Conservation (phyloP, 1,140 invertebrate species). For the Lineus longissimus region DNA sequence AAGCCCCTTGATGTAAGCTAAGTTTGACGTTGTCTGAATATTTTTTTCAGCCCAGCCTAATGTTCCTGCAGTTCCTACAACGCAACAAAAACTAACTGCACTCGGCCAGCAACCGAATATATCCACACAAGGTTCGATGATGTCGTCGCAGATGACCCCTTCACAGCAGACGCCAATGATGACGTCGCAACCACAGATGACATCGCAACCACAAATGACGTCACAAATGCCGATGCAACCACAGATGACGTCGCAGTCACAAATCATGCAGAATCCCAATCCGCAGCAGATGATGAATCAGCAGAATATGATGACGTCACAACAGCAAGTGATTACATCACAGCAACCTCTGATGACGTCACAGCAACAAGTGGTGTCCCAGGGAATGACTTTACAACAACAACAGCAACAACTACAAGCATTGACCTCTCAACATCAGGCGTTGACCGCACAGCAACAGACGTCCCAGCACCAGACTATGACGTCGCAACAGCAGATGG, state of each 20-base stretch:
- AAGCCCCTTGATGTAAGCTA: too few relatives aligned
- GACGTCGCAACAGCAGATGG: neutral
- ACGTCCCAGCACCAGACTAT: neutral
- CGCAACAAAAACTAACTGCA: too few relatives aligned
- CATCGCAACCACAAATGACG: neutral
- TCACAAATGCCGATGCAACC: slow-evolving; percentile 6
- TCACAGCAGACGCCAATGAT: slow-evolving; percentile 12
- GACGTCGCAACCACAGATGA: slow-evolving; percentile 4
- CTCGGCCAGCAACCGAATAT: too few relatives aligned
- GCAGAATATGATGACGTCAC: slow-evolving; percentile 6
- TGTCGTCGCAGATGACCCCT: too few relatives aligned
- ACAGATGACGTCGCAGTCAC: slow-evolving; percentile 11
- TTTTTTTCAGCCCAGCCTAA: too few relatives aligned
- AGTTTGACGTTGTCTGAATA: too few relatives aligned
- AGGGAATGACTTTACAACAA: slow-evolving; percentile 11
- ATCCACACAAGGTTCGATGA: too few relatives aligned
- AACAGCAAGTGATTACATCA: neutral
- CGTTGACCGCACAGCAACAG: slow-evolving; percentile 2
- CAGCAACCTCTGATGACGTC: neutral
- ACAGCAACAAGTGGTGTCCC: neutral
- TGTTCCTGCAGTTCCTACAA: too few relatives aligned
- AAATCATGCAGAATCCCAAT: neutral
- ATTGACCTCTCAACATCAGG: neutral
- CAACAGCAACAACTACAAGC: slow-evolving; percentile 19
- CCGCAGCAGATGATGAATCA: neutral